A percentile compares a stretch with the other conserved stretches of the same genome.
Evolutionary conservation across 2,113 vertebrate genomes (phyloP).

Genomic region (Ciconia stormi): DNA sequence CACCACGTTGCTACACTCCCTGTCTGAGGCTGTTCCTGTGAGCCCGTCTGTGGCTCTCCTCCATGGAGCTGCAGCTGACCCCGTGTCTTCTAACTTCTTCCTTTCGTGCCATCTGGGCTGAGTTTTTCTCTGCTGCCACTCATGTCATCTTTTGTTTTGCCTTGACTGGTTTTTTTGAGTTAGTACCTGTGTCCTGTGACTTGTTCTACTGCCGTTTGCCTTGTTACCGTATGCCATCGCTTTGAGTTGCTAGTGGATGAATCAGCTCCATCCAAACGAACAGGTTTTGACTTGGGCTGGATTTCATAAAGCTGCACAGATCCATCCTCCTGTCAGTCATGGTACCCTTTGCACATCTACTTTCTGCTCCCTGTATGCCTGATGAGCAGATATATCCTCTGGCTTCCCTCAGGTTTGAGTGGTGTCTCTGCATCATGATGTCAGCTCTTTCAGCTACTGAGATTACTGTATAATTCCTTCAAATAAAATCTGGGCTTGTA

Average conservation of each 20-base stretch:
- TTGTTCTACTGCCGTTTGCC: background rate
- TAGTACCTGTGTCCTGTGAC: background rate
- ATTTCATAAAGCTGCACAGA: background rate
- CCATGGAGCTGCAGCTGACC: rapidly evolving
- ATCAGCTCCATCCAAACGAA: background rate
- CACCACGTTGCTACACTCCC: rapidly evolving
- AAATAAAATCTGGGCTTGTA: background rate
- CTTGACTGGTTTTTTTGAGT: background rate
- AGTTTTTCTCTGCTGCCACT: background rate
- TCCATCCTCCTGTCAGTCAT: background rate
- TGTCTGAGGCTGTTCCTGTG: background rate
- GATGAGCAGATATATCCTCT: background rate
- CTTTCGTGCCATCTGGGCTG: background rate
- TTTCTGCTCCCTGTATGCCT: background rate
- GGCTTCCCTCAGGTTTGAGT: background rate
- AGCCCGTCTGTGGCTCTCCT: background rate
- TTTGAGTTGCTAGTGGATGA: background rate
- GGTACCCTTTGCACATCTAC: background rate
- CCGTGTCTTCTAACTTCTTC: background rate
- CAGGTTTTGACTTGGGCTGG: background rate
- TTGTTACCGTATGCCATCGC: background rate
- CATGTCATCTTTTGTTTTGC: background rate
- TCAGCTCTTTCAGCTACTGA: background rate
- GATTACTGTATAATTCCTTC: background rate
- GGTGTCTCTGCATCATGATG: background rate